These are phyloP conservation scores for Tetragonula carbonaria DNA, from an alignment of 2,888 invertebrate genomes.

Conservation along the genomic window DNA sequence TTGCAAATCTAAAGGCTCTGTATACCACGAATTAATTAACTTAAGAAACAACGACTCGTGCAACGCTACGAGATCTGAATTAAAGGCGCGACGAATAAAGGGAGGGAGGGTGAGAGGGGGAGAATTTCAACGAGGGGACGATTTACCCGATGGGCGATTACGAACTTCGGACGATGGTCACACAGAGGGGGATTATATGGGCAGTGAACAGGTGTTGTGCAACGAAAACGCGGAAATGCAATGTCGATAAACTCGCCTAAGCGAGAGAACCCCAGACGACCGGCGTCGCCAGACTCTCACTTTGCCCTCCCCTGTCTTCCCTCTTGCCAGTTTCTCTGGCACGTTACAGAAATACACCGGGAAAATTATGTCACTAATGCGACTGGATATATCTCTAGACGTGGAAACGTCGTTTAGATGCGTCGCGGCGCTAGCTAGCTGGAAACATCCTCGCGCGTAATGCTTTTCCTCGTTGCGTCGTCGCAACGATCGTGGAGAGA, in stretches of 20 bases:
- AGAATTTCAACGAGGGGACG: not conserved
- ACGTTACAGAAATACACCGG: constrained; percentile 77
- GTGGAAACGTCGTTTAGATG: constrained; percentile 57
- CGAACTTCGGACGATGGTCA: constrained; percentile 41
- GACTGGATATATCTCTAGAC: constrained; percentile 67
- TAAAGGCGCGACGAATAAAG: not conserved
- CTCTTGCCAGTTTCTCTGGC: constrained; percentile 60
- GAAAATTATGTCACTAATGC: constrained; percentile 80
- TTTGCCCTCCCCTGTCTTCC: constrained; percentile 57
- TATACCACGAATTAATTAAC: too few relatives aligned
- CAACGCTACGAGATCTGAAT: not conserved
- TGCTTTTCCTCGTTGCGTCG: not conserved
- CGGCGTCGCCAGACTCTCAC: constrained; percentile 70
- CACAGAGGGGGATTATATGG: constrained; percentile 64
- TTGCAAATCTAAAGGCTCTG: too few relatives aligned
- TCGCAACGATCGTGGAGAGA: too few relatives aligned
- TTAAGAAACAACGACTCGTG: not conserved
- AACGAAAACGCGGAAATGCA: constrained; percentile 80
- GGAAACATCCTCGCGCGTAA: constrained; percentile 8
- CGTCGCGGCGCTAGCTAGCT: constrained; percentile 14
- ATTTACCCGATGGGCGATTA: constrained; percentile 19
- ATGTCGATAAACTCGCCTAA: constrained; percentile 69
- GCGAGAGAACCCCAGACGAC: constrained; percentile 62
- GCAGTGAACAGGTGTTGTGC: constrained; percentile 78
- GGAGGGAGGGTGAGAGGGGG: too few relatives aligned